Evolutionary conservation across 2,888 invertebrate species (phyloP).

Genomic region (Drosophila borborema): DNA sequence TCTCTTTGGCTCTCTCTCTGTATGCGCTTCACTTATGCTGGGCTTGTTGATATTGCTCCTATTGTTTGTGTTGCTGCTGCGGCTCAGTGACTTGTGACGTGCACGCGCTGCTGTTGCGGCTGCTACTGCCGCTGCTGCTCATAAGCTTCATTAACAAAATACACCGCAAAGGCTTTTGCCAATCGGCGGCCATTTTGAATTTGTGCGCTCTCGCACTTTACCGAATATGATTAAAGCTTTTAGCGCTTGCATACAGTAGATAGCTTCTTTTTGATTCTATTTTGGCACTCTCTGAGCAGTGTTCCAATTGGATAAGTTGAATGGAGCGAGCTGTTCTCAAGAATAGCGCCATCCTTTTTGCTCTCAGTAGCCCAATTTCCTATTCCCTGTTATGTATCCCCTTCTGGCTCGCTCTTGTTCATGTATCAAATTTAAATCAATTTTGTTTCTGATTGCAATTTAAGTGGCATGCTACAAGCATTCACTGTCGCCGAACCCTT

Average conservation of each 20-base stretch:
- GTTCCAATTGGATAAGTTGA: slow-evolving; percentile 9
- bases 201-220: slow-evolving; percentile 27
- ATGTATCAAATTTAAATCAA: slow-evolving; percentile 71
- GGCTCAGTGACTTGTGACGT: slow-evolving; percentile 78
- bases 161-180: slow-evolving; percentile 43
- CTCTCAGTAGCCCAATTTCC: slow-evolving; percentile 8
- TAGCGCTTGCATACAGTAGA: slow-evolving; percentile 3
- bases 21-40: slow-evolving; percentile 72
- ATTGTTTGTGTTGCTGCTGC: slow-evolving; percentile 54
- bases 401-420: slow-evolving; percentile 37
- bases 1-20: slow-evolving; percentile 23
- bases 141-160: slow-evolving; percentile 76
- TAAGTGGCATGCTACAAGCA: slow-evolving; percentile 69
- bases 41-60: slow-evolving; percentile 42
- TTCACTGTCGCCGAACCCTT: slow-evolving; percentile 30
- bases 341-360: not conserved
- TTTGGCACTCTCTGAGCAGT: slow-evolving; percentile 30
- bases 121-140: slow-evolving; percentile 71
- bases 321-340: slow-evolving; percentile 17
- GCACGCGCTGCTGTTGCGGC: slow-evolving; percentile 62
- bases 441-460: slow-evolving; percentile 72
- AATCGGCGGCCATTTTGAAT: slow-evolving; percentile 59
- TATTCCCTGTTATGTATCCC: not conserved
- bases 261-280: not conserved
- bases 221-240: slow-evolving; percentile 29